Conservation (phyloP, 2,888 invertebrate genomes). For the Rotaria magnacalcarata region DNA sequence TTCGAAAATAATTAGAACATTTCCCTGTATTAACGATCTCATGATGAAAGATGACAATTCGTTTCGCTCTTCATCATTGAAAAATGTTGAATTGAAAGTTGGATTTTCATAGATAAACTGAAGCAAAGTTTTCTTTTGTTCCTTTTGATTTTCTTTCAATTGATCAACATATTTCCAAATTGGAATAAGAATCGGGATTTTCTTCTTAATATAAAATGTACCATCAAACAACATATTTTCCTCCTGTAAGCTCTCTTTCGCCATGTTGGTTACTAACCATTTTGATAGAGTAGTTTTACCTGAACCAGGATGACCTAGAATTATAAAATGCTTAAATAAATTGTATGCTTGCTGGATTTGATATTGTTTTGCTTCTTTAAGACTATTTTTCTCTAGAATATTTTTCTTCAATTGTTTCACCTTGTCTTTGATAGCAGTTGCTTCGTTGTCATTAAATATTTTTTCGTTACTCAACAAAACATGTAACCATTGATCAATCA, state of each 20-base stretch:
- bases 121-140: background rate
- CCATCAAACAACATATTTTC: background rate
- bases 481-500: background rate
- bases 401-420: background rate
- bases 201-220: background rate
- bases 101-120: background rate
- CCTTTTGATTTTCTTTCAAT: background rate
- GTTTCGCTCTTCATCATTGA: background rate
- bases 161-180: background rate
- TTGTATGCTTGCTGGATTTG: background rate
- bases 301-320: background rate
- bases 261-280: background rate
- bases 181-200: background rate
- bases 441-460: background rate
- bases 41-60: background rate
- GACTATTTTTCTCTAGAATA: background rate
- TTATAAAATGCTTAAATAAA: background rate
- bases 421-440: background rate
- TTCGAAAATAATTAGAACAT: background rate
- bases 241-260: background rate
- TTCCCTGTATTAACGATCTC: background rate
- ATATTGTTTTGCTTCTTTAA: conserved; percentile 14
- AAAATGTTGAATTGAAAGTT: background rate
- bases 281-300: background rate
- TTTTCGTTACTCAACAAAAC: background rate